phyloP scores from a whole-genome alignment of 2,113 vertebrate species.

The Muntiacus muntjak region DNA sequence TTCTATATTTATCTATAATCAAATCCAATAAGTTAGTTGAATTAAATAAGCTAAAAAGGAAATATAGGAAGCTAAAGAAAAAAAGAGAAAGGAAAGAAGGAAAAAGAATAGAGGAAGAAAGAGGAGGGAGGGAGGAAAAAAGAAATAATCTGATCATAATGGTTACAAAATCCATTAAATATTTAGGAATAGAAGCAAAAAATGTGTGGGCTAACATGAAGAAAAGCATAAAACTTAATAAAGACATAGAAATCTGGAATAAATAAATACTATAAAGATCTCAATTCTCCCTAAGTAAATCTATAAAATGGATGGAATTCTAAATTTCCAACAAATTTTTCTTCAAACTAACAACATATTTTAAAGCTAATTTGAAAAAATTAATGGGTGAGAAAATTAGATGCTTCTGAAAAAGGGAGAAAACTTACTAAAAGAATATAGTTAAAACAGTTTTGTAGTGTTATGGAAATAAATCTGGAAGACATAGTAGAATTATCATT shows the following conservation, averaged over 20 bases:
- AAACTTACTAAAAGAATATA: background rate
- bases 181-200: background rate
- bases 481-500: background rate
- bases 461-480: background rate
- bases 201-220: background rate
- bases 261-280: background rate
- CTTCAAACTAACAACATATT: background rate
- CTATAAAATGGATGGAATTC: background rate
- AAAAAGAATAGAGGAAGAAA: background rate
- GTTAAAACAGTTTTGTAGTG: background rate
- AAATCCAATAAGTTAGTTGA: background rate
- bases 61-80: background rate
- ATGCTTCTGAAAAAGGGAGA: background rate
- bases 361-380: background rate
- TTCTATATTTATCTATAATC: background rate
- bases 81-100: background rate
- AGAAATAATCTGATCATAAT: background rate
- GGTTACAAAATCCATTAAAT: background rate
- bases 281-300: background rate
- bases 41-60: background rate
- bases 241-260: background rate
- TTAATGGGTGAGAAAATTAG: background rate
- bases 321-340: background rate
- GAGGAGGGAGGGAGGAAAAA: background rate
- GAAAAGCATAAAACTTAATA: background rate